phyloP scores from a whole-genome alignment of 2,113 vertebrate species.

The Semicossyphus pulcher region DNA sequence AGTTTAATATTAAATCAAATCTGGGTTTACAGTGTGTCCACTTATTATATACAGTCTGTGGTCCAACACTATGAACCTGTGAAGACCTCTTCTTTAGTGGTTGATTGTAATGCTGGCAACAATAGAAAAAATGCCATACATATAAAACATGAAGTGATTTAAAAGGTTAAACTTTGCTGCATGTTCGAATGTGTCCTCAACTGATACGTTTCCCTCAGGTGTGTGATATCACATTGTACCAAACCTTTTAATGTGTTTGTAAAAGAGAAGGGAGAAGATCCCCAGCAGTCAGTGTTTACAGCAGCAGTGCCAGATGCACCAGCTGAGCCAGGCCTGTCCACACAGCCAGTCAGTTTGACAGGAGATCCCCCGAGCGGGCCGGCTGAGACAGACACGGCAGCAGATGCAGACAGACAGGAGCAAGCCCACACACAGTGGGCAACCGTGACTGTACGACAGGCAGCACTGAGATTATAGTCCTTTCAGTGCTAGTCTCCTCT shows the following conservation, averaged over 20 bases:
- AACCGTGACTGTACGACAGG: conserved; percentile 11
- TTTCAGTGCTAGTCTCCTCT: conserved; percentile 5
- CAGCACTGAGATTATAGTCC: conserved; percentile 19
- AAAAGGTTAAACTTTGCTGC: neutral
- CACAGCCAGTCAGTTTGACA: conserved; percentile 34
- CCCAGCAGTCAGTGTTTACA: conserved; percentile 18
- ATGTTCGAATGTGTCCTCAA: neutral
- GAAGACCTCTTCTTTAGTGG: too few species aligned
- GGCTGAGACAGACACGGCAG: conserved; percentile 32
- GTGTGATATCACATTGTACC: neutral
- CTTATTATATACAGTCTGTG: too few species aligned
- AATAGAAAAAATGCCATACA: neutral
- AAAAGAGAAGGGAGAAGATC: conserved; percentile 1
- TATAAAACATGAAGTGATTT: neutral
- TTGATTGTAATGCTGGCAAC: too few species aligned
- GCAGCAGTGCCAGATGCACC: conserved; percentile 38
- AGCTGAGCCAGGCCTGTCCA: conserved; percentile 25
- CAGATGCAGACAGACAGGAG: conserved; percentile 45
- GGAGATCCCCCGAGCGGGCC: conserved; percentile 22
- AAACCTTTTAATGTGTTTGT: neutral
- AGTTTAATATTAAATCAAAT: too few species aligned
- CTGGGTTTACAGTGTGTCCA: too few species aligned
- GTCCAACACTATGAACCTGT: too few species aligned
- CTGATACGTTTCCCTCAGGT: neutral
- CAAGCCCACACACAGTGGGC: conserved; percentile 19